These are phyloP conservation scores for Sclerurus mexicanus DNA, from an alignment of 2,113 vertebrate species.

Conservation along the genomic window DNA sequence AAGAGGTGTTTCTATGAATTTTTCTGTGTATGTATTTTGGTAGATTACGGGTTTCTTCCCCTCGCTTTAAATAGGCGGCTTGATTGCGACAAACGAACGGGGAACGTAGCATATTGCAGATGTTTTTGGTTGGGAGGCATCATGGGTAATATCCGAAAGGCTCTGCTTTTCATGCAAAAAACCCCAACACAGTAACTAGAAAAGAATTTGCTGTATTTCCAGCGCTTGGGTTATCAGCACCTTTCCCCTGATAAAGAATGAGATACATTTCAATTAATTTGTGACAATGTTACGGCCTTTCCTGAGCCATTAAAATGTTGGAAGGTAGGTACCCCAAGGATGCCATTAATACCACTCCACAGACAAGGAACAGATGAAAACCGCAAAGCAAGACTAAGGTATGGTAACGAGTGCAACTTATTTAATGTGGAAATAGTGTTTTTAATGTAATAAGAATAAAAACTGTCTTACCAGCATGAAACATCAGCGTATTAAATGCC, in stretches of 20 bases:
- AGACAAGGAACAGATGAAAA: background rate
- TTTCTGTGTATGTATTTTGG: background rate
- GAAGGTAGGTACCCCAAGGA: background rate
- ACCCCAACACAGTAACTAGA: background rate
- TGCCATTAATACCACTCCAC: background rate
- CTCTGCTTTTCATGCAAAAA: background rate
- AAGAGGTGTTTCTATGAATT: background rate
- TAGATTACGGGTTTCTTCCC: background rate
- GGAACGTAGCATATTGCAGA: slow-evolving; percentile 3
- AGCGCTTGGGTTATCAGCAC: background rate
- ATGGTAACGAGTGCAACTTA: background rate
- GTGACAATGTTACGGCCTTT: background rate
- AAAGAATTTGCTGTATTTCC: background rate
- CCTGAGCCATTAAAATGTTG: background rate
- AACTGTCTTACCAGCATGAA: background rate
- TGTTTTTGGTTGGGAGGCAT: slow-evolving; percentile 24
- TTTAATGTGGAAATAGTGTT: background rate
- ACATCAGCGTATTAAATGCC: fast-evolving
- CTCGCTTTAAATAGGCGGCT: background rate
- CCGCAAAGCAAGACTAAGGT: background rate
- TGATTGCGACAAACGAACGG: background rate
- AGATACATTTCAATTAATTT: background rate
- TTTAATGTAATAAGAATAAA: background rate
- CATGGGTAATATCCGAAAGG: background rate
- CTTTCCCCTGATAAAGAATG: background rate